phyloP scores from a whole-genome alignment of 2,888 invertebrate genomes.

The Miltochrista miniata region DNA sequence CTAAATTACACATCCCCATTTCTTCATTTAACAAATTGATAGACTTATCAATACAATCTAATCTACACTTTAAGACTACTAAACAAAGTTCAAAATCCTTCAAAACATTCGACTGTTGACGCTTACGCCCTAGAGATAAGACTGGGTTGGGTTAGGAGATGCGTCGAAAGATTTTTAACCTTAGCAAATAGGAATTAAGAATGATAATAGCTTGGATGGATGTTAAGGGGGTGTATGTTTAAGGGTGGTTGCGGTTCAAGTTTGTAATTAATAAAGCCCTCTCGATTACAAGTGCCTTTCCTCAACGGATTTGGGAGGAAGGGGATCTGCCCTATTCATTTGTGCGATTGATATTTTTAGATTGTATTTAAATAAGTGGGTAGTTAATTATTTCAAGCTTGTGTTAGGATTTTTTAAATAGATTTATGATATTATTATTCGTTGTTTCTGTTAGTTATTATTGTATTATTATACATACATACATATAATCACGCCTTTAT shows the following conservation, averaged over 20 bases:
- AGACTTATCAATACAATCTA: conserved; percentile 55
- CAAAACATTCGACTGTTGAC: conserved; percentile 41
- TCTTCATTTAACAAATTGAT: conserved; percentile 83
- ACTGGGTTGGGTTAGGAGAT: conserved; percentile 61
- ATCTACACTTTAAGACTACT: conserved; percentile 43
- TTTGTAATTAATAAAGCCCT: conserved; percentile 83
- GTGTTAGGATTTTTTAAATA: background rate
- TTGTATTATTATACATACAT: too few relatives aligned
- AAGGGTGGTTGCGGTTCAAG: conserved; percentile 74
- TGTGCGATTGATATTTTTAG: conserved; percentile 37
- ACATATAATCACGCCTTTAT: too few relatives aligned
- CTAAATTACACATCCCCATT: conserved; percentile 76
- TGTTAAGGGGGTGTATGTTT: conserved; percentile 36
- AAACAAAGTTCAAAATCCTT: conserved; percentile 55
- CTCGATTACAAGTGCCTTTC: conserved; percentile 82
- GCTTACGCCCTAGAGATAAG: conserved; percentile 79
- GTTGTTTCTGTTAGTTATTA: too few relatives aligned
- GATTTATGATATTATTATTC: too few relatives aligned
- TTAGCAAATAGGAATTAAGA: conserved; percentile 63
- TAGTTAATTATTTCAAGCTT: conserved; percentile 2
- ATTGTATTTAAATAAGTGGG: conserved; percentile 7
- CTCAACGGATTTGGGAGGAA: conserved; percentile 60
- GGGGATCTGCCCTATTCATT: conserved; percentile 32
- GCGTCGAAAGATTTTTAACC: conserved; percentile 67
- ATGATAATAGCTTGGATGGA: conserved; percentile 56